These are phyloP conservation scores for Hippocampus abdominalis DNA, from an alignment of 2,113 vertebrate species.

Conservation along the genomic window DNA sequence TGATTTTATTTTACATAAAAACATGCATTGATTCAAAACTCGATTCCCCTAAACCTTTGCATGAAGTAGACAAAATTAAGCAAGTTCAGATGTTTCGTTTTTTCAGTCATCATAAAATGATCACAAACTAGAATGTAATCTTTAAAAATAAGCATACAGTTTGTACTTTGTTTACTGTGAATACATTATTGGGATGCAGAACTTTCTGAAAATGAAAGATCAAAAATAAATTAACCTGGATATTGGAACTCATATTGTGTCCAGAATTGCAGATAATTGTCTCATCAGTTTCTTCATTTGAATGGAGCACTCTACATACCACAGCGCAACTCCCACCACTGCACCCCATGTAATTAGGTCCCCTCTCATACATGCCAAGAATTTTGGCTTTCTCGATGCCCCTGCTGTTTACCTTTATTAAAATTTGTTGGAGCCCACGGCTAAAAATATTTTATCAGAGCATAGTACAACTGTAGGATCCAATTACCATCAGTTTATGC, in stretches of 20 bases:
- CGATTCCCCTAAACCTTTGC: neutral
- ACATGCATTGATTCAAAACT: neutral
- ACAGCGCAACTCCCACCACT: neutral
- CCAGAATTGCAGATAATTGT: neutral
- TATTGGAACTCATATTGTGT: neutral
- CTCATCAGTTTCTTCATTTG: neutral
- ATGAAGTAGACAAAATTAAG: neutral
- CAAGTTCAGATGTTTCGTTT: neutral
- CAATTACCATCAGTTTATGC: slow-evolving; percentile 53
- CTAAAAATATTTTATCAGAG: slow-evolving; percentile 57
- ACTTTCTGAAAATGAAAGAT: neutral
- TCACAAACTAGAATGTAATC: neutral
- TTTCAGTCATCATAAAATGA: neutral
- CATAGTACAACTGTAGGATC: slow-evolving; percentile 50
- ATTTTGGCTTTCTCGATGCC: slow-evolving; percentile 3
- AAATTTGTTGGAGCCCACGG: slow-evolving; percentile 47
- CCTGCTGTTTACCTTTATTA: slow-evolving; percentile 47
- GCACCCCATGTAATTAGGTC: neutral
- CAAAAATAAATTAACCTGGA: no score
- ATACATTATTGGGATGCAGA: neutral
- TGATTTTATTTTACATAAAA: neutral
- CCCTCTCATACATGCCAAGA: neutral
- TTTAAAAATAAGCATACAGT: neutral
- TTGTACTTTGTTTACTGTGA: neutral
- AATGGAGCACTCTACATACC: neutral